phyloP scores from a whole-genome alignment of 2,797 vertebrate genomes.

The Darevskia nairensis region DNA sequence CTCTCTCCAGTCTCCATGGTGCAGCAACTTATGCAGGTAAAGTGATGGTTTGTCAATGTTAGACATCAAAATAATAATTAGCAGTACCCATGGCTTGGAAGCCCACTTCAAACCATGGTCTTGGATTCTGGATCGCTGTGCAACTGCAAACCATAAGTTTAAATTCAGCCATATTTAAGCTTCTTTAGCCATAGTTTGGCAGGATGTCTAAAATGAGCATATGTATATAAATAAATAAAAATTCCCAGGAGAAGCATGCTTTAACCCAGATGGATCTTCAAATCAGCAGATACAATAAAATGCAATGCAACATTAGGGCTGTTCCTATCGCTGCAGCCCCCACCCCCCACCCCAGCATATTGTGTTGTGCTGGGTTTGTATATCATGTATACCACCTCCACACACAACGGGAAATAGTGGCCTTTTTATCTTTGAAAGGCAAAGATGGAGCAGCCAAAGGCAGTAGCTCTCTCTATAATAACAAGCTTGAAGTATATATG shows the following conservation, averaged over 20 bases:
- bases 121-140: background rate
- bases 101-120: background rate
- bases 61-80: background rate
- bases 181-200: background rate
- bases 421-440: background rate
- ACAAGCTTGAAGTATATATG: too few relatives aligned
- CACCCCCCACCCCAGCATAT: background rate
- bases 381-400: background rate
- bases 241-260: background rate
- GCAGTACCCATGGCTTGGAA: background rate
- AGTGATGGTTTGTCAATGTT: background rate
- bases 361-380: background rate
- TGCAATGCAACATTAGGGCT: background rate
- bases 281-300: background rate
- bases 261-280: background rate
- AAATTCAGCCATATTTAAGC: background rate
- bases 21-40: background rate
- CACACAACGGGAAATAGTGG: background rate
- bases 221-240: conserved; percentile 60
- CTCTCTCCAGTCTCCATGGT: background rate
- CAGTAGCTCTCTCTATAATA: background rate
- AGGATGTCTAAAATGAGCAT: background rate
- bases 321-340: background rate
- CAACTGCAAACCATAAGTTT: background rate
- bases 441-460: background rate